A percentile compares a stretch with the other conserved stretches of the same genome.
Conservation (phyloP, 2,113 vertebrate species). For the Corydoras sp. region DNA sequence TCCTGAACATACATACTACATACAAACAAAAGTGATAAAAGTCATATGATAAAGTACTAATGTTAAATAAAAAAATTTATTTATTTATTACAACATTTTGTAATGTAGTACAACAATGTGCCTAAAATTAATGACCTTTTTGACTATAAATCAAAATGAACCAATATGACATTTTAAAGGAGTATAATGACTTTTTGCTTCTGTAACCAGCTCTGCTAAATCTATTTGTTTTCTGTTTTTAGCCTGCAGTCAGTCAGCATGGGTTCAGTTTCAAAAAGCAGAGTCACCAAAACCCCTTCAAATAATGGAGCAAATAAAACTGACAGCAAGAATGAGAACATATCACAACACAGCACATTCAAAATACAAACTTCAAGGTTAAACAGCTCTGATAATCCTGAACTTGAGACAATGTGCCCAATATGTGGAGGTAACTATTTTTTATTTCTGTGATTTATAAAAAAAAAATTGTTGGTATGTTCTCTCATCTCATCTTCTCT, state of each 20-base stretch:
- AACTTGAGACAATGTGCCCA: conserved; percentile 56
- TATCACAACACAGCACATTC: neutral
- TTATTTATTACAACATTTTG: no score
- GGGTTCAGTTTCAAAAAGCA: conserved; percentile 3
- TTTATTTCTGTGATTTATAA: neutral
- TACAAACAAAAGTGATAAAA: no score
- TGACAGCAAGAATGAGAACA: neutral
- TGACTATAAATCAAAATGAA: no score
- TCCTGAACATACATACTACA: neutral
- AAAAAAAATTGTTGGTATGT: neutral
- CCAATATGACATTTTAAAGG: no score
- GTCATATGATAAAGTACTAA: no score
- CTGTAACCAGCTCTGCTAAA: neutral
- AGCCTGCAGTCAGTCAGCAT: neutral
- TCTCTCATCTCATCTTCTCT: neutral
- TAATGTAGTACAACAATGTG: no score
- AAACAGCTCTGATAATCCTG: neutral
- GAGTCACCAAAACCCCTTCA: neutral
- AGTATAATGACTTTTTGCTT: neutral
- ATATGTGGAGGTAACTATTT: conserved; percentile 63
- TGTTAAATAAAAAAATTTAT: no score
- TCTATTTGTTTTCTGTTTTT: neutral
- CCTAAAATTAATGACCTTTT: no score
- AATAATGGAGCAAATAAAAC: neutral
- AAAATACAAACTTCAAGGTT: neutral